phyloP scores from a whole-genome alignment of 2,797 vertebrate species.

The Parauchenoglanis punctatus region DNA sequence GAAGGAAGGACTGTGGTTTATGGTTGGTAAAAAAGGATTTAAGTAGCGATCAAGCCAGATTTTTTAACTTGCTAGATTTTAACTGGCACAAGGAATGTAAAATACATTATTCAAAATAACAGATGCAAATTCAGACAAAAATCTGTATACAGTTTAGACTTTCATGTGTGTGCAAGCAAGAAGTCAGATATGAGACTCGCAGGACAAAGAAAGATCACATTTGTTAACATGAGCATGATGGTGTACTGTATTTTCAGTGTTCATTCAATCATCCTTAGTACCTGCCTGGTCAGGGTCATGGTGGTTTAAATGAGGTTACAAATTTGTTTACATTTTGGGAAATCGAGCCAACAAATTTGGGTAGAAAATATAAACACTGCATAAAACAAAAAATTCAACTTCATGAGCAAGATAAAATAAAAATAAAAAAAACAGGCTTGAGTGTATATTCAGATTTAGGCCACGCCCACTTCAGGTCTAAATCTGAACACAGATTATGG shows the following conservation, averaged over 20 bases:
- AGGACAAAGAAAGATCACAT: not conserved
- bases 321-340: not conserved
- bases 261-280: not conserved
- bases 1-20: too few relatives aligned
- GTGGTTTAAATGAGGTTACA: not conserved
- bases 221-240: not conserved
- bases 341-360: too few relatives aligned
- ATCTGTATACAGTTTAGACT: too few relatives aligned
- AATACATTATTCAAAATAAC: not conserved
- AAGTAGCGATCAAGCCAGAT: too few relatives aligned
- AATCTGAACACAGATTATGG: not conserved
- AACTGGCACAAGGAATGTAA: not conserved
- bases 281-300: not conserved
- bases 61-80: not conserved
- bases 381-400: not conserved
- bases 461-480: not conserved
- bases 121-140: too few relatives aligned
- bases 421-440: not conserved
- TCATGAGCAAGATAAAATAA: not conserved
- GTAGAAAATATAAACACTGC: not conserved
- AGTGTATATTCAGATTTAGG: not conserved
- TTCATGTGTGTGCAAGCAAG: not conserved
- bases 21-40: too few relatives aligned
- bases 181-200: not conserved
- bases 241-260: not conserved